phyloP scores from a whole-genome alignment of 1,140 invertebrate genomes.

The Heterodera carotae region DNA sequence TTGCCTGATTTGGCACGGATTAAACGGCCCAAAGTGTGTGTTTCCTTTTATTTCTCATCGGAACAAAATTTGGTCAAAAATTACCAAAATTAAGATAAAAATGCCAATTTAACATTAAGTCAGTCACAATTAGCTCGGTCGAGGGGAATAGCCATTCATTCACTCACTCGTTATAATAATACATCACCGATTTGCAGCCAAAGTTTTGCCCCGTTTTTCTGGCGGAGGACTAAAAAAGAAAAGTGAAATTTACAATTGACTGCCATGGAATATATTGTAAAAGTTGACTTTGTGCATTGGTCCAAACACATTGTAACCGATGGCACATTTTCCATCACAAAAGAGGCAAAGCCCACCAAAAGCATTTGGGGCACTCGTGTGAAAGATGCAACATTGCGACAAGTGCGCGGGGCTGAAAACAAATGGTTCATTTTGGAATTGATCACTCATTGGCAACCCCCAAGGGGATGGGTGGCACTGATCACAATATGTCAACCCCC shows the following conservation, averaged over 20 bases:
- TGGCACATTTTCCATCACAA: constrained; percentile 66
- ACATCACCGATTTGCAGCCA: constrained; percentile 65
- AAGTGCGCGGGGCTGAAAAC: constrained; percentile 62
- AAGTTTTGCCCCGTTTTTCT: constrained; percentile 64
- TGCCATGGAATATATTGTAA: constrained; percentile 19
- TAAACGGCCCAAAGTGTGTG: too few relatives aligned
- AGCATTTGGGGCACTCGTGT: constrained; percentile 65
- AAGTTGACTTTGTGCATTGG: constrained; percentile 65
- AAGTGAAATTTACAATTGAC: constrained; percentile 6
- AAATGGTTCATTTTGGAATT: too few relatives aligned
- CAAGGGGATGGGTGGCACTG: too few relatives aligned
- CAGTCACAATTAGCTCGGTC: too few relatives aligned
- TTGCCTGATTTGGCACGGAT: too few relatives aligned
- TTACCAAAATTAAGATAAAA: too few relatives aligned
- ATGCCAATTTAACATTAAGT: too few relatives aligned
- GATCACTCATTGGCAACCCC: too few relatives aligned
- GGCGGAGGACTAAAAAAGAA: constrained; percentile 58
- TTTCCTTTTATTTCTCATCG: too few relatives aligned
- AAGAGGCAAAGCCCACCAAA: constrained; percentile 64
- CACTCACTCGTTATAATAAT: constrained; percentile 63
- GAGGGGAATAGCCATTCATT: too few relatives aligned
- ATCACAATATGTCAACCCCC: too few relatives aligned
- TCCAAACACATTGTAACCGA: constrained; percentile 65
- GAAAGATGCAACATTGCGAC: constrained; percentile 63
- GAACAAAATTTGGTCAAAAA: too few relatives aligned